Conservation (phyloP, 1,140 invertebrate species). For the Antheraea pernyi region DNA sequence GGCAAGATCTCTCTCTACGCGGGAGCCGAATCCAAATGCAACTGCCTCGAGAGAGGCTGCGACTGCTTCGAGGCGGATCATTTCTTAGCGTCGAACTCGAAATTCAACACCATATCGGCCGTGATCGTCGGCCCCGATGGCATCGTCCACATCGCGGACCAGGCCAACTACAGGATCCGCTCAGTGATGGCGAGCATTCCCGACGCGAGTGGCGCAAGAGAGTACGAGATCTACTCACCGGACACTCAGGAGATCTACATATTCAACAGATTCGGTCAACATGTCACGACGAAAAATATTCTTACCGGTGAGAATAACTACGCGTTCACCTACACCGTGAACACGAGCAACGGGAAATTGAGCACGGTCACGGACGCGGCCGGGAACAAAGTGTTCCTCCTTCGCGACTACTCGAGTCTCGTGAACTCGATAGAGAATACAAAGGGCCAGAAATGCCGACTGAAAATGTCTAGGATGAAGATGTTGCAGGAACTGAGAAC, state of each 20-base stretch:
- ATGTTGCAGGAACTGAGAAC: constrained; percentile 93
- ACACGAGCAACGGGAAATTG: constrained; percentile 96
- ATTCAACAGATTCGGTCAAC: constrained; percentile 97
- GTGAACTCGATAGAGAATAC: constrained; percentile 97
- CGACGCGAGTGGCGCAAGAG: constrained; percentile 88
- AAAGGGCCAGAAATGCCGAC: constrained; percentile 93
- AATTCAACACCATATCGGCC: constrained; percentile 96
- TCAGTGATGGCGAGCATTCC: constrained; percentile 96
- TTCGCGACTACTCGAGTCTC: constrained; percentile 92
- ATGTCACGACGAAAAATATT: constrained; percentile 95
- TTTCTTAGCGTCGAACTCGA: constrained; percentile 93
- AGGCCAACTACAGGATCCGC: constrained; percentile 93
- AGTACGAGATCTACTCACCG: constrained; percentile 97
- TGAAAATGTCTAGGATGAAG: constrained; percentile 93
- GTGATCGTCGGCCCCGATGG: constrained; percentile 96
- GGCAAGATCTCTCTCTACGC: constrained; percentile 95
- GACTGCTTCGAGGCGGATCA: constrained; percentile 96
- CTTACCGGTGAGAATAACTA: constrained; percentile 95
- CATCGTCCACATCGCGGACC: constrained; percentile 96
- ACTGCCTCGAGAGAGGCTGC: constrained; percentile 93
- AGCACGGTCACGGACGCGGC: constrained; percentile 95
- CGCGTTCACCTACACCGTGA: constrained; percentile 96
- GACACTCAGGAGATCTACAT: constrained; percentile 97
- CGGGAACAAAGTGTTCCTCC: constrained; percentile 95
- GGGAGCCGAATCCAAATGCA: constrained; percentile 96